Evolutionary conservation across 2,797 vertebrate species (phyloP).

Genomic region (Spinus olivaceus): DNA sequence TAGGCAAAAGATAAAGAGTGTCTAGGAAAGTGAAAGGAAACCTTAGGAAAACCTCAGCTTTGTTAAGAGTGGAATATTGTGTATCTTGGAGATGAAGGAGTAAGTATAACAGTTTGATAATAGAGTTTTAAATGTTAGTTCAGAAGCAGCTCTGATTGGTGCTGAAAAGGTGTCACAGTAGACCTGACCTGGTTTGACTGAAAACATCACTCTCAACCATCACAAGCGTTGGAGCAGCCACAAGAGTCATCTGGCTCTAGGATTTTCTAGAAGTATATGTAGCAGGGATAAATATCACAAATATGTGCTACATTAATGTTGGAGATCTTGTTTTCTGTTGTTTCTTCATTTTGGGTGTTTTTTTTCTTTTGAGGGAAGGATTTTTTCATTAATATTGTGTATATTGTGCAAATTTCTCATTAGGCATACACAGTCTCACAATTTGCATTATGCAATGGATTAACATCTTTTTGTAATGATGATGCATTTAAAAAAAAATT

Average conservation of each 20-base stretch:
- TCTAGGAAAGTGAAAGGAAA: background rate
- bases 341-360: background rate
- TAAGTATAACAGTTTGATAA: background rate
- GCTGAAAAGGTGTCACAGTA: background rate
- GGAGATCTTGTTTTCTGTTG: background rate
- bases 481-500: background rate
- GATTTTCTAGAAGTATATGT: background rate
- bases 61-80: background rate
- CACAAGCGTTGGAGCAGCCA: background rate
- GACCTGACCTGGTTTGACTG: background rate
- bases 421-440: background rate
- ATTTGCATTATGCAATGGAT: background rate
- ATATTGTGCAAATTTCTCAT: background rate
- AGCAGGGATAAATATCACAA: background rate
- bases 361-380: background rate
- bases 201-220: background rate
- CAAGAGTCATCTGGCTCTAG: background rate
- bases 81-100: background rate
- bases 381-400: background rate
- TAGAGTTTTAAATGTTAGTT: background rate
- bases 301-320: rapidly evolving
- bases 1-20: background rate
- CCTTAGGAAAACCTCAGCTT: background rate
- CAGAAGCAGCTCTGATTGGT: background rate
- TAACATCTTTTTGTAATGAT: background rate